Conservation (phyloP, 2,113 vertebrate species). For the Mesitornis unicolor region DNA sequence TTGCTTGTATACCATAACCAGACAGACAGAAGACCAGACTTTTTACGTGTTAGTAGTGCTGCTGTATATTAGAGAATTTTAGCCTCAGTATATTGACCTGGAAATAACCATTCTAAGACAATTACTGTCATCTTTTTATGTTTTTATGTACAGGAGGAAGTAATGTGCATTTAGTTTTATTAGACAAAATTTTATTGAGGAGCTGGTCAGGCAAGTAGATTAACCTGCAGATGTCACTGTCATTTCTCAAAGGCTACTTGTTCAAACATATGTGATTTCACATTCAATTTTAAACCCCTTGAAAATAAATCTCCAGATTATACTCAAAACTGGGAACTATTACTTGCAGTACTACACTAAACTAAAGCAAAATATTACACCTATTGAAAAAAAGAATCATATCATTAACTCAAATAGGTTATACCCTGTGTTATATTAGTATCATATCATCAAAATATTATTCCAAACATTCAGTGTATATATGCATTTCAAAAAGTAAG, state of each 20-base stretch:
- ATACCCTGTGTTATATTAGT: not conserved
- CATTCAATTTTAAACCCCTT: not conserved
- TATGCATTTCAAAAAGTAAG: not conserved
- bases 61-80: not conserved
- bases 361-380: not conserved
- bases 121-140: not conserved
- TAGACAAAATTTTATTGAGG: not conserved
- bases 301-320: not conserved
- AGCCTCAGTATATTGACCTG: not conserved
- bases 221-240: not conserved
- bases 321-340: not conserved
- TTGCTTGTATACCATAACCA: not conserved
- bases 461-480: not conserved
- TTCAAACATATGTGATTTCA: not conserved
- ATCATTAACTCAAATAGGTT: not conserved
- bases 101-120: not conserved
- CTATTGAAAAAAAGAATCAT: not conserved
- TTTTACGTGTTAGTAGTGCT: not conserved
- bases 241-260: not conserved
- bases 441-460: not conserved
- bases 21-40: too few relatives aligned
- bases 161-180: not conserved
- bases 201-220: not conserved
- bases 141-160: not conserved
- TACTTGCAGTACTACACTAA: not conserved